These are phyloP conservation scores for Oceanites oceanicus DNA, from an alignment of 2,113 vertebrate genomes.

Conservation along the genomic window DNA sequence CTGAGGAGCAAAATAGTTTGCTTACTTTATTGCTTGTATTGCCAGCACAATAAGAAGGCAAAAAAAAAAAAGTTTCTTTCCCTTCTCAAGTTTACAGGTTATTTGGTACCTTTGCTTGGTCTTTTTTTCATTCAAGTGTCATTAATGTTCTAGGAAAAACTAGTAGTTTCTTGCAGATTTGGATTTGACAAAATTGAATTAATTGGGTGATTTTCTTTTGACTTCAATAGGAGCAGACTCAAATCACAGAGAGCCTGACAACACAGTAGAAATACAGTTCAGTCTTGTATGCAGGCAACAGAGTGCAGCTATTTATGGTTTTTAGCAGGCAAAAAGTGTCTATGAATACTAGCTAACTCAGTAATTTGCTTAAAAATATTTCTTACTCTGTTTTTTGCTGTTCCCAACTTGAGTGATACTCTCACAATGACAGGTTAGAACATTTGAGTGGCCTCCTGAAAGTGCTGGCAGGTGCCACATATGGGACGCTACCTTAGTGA, in stretches of 20 bases:
- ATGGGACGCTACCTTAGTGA: not conserved
- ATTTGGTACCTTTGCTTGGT: not conserved
- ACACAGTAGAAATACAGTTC: not conserved
- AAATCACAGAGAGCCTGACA: not conserved
- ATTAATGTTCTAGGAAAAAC: not conserved
- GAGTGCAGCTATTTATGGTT: not conserved
- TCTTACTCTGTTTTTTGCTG: not conserved
- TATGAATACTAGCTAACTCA: not conserved
- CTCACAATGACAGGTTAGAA: not conserved
- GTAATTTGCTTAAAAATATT: not conserved
- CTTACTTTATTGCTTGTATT: not conserved
- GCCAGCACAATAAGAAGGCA: not conserved
- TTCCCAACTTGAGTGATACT: not conserved
- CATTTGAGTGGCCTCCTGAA: not conserved
- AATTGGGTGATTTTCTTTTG: constrained; percentile 47
- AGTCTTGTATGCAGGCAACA: not conserved
- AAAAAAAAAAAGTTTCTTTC: not conserved
- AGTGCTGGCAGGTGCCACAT: not conserved
- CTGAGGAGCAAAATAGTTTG: not conserved
- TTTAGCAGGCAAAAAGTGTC: not conserved
- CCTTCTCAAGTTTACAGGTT: not conserved
- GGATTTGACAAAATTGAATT: constrained; percentile 52
- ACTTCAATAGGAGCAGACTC: not conserved
- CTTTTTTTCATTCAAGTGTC: not conserved
- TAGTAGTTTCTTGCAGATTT: not conserved